Conservation (phyloP, 2,888 invertebrate genomes). For the Heliconius cydno region DNA sequence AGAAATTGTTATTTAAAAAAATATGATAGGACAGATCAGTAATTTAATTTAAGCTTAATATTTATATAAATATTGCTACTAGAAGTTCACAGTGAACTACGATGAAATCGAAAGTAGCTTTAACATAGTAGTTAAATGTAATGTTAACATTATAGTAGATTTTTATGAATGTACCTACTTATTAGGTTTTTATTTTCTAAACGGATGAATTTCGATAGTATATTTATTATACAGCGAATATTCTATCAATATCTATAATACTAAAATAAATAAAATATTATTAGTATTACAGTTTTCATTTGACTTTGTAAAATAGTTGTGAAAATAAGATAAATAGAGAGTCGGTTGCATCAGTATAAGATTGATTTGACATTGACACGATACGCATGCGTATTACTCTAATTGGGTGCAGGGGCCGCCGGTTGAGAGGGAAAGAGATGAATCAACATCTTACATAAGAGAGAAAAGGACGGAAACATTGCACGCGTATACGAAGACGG, state of each 20-base stretch:
- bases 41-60: too few species aligned
- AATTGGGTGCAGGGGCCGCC: constrained; percentile 67
- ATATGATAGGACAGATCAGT: too few species aligned
- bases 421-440: constrained; percentile 54
- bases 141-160: background rate
- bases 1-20: too few species aligned
- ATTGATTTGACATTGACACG: constrained; percentile 83
- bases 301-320: constrained; percentile 23
- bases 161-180: background rate
- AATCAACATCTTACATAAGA: constrained; percentile 51
- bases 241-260: too few species aligned
- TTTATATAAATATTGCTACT: too few species aligned
- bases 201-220: background rate
- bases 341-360: constrained; percentile 79
- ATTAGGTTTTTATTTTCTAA: background rate
- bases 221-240: background rate
- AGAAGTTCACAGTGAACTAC: background rate
- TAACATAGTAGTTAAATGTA: background rate
- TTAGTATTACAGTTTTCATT: background rate
- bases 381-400: constrained; percentile 81
- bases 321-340: constrained; percentile 22
- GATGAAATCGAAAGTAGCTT: background rate
- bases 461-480: constrained; percentile 59
- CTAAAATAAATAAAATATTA: too few species aligned
- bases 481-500: constrained; percentile 58